Percentiles rank a stretch among this genome's conserved stretches.
Conservation (phyloP, 2,113 vertebrate species). For the Marmota monax region DNA sequence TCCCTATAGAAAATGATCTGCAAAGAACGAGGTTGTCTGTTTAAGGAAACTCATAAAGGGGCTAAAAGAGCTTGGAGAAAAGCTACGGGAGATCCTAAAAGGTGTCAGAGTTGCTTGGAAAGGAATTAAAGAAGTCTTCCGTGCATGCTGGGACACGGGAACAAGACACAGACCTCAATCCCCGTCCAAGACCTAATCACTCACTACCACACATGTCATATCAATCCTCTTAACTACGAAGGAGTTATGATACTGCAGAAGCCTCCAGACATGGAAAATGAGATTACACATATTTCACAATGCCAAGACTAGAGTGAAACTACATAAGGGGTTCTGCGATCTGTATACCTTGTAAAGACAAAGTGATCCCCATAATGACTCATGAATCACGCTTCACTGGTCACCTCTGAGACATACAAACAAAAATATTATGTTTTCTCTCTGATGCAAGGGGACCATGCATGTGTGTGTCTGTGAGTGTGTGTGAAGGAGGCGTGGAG, state of each 20-base stretch:
- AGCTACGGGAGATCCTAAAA: background rate
- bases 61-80: background rate
- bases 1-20: constrained; percentile 30
- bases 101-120: constrained; percentile 52
- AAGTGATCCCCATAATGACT: constrained; percentile 62
- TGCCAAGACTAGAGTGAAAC: constrained; percentile 56
- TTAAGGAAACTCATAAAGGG: constrained; percentile 10
- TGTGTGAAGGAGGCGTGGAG: background rate
- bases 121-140: rapidly evolving
- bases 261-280: constrained; percentile 75
- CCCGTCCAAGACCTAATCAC: background rate
- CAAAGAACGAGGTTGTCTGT: background rate
- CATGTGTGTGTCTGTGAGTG: background rate
- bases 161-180: background rate
- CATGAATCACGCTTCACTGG: constrained; percentile 35
- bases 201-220: constrained; percentile 13
- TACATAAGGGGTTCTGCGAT: constrained; percentile 11
- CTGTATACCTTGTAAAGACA: constrained; percentile 24
- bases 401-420: constrained; percentile 26
- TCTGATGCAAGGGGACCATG: background rate
- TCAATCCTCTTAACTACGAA: background rate
- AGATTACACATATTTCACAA: constrained; percentile 70
- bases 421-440: constrained; percentile 3
- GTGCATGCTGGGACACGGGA: constrained; percentile 7
- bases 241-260: constrained; percentile 63